Evolutionary conservation across 2,113 vertebrate genomes (phyloP).

Genomic region (Platichthys flesus): DNA sequence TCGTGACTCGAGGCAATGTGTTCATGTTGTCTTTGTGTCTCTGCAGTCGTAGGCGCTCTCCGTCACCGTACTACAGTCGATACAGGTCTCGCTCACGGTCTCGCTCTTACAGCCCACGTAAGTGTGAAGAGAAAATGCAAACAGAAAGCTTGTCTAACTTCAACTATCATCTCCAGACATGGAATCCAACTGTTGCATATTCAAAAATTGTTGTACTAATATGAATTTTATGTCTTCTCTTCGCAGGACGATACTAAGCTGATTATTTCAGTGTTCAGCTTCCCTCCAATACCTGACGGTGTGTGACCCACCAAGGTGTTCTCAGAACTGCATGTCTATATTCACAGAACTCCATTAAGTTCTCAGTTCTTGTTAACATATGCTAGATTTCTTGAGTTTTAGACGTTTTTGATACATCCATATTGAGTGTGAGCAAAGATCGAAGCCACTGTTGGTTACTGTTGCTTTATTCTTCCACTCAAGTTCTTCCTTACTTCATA

Average conservation of each 20-base stretch:
- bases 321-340: conserved; percentile 42
- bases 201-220: conserved; percentile 23
- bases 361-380: conserved; percentile 61
- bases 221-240: conserved; percentile 22
- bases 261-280: conserved; percentile 21
- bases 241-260: conserved; percentile 82
- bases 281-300: conserved; percentile 47
- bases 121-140: conserved; percentile 67
- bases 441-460: conserved; percentile 1
- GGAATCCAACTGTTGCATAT: neutral
- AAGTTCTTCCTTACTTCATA: conserved; percentile 12
- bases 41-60: conserved; percentile 87
- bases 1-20: neutral
- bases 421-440: conserved; percentile 49
- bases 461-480: conserved; percentile 15
- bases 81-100: conserved; percentile 93
- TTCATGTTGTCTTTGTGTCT: neutral
- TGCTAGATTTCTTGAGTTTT: conserved; percentile 61
- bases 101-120: conserved; percentile 93
- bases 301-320: conserved; percentile 39
- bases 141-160: neutral
- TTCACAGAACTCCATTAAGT: conserved; percentile 36
- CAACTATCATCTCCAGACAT: neutral
- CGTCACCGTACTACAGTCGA: conserved; percentile 92
- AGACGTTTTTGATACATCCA: conserved; percentile 31